Evolutionary conservation across 2,797 vertebrate genomes (phyloP), one percentile per base, ranked within the genome.

Genomic region (Mus minutoides): DNA sequence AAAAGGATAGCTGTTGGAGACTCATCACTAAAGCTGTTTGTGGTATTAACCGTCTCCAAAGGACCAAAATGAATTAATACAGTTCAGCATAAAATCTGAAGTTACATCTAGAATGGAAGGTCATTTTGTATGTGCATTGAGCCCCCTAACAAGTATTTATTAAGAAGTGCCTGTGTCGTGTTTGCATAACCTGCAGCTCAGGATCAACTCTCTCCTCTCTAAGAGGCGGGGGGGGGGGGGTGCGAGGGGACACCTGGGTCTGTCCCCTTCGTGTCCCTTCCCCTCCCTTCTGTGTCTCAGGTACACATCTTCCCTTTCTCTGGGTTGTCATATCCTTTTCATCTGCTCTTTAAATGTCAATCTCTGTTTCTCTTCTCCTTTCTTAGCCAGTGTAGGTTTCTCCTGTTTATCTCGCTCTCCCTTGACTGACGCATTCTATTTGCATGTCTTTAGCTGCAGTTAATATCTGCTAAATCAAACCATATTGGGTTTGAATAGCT

Each of bases 391-490:
- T 95, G 77, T 96, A 89, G 94, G 49, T 94, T 96, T 97, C 96
- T 97, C 56, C 71, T 89, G 83, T 95, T 97, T 94, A 89, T 97
- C 97, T 96, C 62, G 37, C 92, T 96, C 77, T 85, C 79, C 79
- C 89, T 77, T 96, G 1, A 60, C 96, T 98, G 97, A 97, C 87
- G 96, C 96, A 96, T 97, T 97, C 94, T 85, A 96, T 97, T 97
- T 96, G 93, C 94, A 95, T 97, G 94, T 75, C 97, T 97, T 85
- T 97, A 94, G 91, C 93, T 49, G 67, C 73, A 91, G 95, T 93
- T 97, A 95, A 86, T 97, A 97, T 98, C 97, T 96, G 92, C 96
- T 96, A 80, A 97, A 98, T 97, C 97, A 96, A 97, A 96, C 96
- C 96, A 56, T 96, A 96, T 88, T 91, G 93, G 91, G 91, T 71